A percentile compares a stretch with the other conserved stretches of the same genome.
Conservation (phyloP, 2,113 vertebrate species). For the Acrocephalus arundinaceus region DNA sequence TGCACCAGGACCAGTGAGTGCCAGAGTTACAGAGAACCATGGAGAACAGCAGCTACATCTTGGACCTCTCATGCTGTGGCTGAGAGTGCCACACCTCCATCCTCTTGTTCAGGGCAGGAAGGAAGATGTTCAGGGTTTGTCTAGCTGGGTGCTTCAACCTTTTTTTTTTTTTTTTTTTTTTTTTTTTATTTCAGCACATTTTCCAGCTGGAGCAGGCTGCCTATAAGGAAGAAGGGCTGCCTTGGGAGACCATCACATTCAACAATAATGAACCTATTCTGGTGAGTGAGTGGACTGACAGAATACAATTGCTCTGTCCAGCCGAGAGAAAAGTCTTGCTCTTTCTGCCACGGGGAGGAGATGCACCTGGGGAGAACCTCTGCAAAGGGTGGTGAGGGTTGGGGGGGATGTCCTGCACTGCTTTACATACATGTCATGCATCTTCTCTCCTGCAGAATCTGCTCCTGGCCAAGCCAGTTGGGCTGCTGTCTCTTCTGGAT, state of each 20-base stretch:
- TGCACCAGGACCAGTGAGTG: not conserved
- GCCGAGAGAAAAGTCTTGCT: not conserved
- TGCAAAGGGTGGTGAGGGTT: not conserved
- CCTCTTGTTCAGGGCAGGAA: not conserved
- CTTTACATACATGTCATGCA: not conserved
- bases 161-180: not conserved
- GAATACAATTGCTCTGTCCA: not conserved
- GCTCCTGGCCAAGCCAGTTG: slow-evolving; percentile 75
- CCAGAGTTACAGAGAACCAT: not conserved
- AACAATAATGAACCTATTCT: slow-evolving; percentile 77
- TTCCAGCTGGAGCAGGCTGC: slow-evolving; percentile 78
- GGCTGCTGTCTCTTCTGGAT: slow-evolving; percentile 78
- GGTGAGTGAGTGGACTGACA: slow-evolving; percentile 48
- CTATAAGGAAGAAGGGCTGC: slow-evolving; percentile 74
- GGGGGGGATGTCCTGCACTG: not conserved
- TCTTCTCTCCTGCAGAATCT: slow-evolving; percentile 68
- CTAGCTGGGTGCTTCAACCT: not conserved
- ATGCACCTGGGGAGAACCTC: not conserved
- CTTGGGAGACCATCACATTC: slow-evolving; percentile 73
- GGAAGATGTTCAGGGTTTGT: not conserved
- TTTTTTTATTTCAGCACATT: slow-evolving; percentile 71
- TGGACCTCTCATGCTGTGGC: not conserved
- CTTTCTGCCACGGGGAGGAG: not conserved
- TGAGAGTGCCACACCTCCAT: not conserved
- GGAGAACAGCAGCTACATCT: not conserved